A percentile compares a stretch with the other conserved stretches of the same genome.
Evolutionary conservation across 2,888 invertebrate genomes (phyloP).

Genomic region (Melipona bicolor): DNA sequence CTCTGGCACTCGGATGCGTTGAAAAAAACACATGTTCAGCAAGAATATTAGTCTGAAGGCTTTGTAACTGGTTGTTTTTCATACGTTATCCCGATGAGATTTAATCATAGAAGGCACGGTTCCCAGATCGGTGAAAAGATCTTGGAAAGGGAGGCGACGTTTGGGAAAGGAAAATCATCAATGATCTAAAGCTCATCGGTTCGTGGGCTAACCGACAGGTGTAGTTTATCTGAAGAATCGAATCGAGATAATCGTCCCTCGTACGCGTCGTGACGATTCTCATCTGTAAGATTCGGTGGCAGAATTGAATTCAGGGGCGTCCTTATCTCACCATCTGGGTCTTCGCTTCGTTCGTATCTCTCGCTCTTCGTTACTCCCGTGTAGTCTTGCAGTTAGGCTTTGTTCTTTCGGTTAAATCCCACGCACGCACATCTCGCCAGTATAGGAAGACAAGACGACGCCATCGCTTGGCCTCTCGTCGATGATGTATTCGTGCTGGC

Average conservation of each 20-base stretch:
- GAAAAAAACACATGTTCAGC: slow-evolving; percentile 54
- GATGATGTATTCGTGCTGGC: slow-evolving; percentile 56
- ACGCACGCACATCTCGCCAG: slow-evolving; percentile 56
- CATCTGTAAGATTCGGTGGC: slow-evolving; percentile 68
- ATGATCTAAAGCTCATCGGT: slow-evolving; percentile 50
- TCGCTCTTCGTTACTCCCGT: slow-evolving; percentile 14
- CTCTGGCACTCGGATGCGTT: slow-evolving; percentile 7
- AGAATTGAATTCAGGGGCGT: slow-evolving; percentile 69
- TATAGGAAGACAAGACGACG: slow-evolving; percentile 71
- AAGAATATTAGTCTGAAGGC: slow-evolving; percentile 48
- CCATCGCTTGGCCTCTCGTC: slow-evolving; percentile 55
- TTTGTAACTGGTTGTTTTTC: slow-evolving; percentile 42
- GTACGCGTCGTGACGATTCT: slow-evolving; percentile 54
- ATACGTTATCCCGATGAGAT: slow-evolving; percentile 56
- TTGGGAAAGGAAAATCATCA: slow-evolving; percentile 49
- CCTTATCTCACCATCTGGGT: slow-evolving; percentile 65
- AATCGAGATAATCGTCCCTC: slow-evolving; percentile 56
- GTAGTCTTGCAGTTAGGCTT: slow-evolving; percentile 29
- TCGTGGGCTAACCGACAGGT: slow-evolving; percentile 64
- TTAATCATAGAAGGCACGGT: slow-evolving; percentile 52
- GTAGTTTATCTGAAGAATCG: slow-evolving; percentile 66
- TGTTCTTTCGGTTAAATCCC: slow-evolving; percentile 50
- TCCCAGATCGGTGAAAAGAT: slow-evolving; percentile 16
- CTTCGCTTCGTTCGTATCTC: slow-evolving; percentile 25
- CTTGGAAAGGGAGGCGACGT: background rate